Base-by-base conservation (phyloP, 2,797 vertebrate genomes). In the Gallinago solitaria region DNA sequence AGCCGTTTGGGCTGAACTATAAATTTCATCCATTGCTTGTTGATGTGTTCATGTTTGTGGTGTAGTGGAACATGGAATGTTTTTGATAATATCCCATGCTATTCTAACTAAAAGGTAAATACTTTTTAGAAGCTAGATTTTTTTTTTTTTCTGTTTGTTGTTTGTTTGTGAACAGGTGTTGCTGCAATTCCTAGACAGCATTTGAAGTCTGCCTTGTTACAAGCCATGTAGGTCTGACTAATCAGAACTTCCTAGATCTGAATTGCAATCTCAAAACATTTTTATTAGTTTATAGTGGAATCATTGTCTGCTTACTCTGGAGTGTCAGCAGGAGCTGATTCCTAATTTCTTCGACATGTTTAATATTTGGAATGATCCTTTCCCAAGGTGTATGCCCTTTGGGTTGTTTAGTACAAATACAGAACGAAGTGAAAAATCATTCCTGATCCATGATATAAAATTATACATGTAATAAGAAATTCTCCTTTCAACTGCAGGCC, bases 151-250 rank as follows among this genome's bases (percentile, higher is more conserved):
- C 3, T 64, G 28, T 41, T 41, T 43, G 4, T 48, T 78, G 16
- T 19, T 54, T 69, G 33, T 73, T 90, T 63, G 51, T 76, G 60
- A 63, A 9, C 48, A 83, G 48, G 51, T 61, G 68, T 76, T 63
- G 16, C 74, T 80, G 45, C 77, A 79, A 28, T 93, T 93, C 32
- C 48, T 78, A 23, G 35, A 61, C 48, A 89, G 68, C 16, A 6
- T 74, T 93, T 90, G 83, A 82, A 88, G 82, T 91, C 86, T 85
- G 64, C 33, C 81, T 74, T 68, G 41, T 61, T 93, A 75, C 73
- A 76, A 86, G 12, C 51, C 37, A 65, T 20, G 41, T 59, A 41
- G 10, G 35, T 69, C 85, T 94, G 91, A 86, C 54, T 93, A 84
- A 91, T 86, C 69, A 79, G 43, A 86, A 85, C 65, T 54, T 71